Conservation (phyloP, 2,797 vertebrate species). For the Bucorvus abyssinicus region DNA sequence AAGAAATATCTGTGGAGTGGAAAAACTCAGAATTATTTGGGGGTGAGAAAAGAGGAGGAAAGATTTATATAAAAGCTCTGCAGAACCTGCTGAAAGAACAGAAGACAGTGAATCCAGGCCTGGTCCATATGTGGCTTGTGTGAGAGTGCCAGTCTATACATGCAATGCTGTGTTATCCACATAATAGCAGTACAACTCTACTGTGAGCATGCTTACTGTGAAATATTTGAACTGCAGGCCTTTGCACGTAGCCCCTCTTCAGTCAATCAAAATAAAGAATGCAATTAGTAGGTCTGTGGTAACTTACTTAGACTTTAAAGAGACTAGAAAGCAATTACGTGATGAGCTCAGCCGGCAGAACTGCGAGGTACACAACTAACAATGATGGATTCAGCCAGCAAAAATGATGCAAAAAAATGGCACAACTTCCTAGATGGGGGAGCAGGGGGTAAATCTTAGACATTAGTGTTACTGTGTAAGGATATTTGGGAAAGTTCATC, state of each 20-base stretch:
- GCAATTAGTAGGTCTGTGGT: background rate
- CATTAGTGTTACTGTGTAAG: background rate
- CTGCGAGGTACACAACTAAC: background rate
- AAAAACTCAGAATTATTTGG: background rate
- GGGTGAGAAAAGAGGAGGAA: background rate
- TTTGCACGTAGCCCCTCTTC: background rate
- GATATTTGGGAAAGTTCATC: background rate
- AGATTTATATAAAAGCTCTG: background rate
- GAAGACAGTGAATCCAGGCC: background rate
- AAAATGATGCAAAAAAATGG: background rate
- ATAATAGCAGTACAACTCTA: background rate
- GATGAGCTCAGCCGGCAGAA: background rate
- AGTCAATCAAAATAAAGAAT: background rate
- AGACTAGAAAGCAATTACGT: background rate
- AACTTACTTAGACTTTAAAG: background rate
- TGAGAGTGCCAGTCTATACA: background rate
- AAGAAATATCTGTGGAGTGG: conserved; percentile 22
- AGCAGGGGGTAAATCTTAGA: background rate
- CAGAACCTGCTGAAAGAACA: background rate
- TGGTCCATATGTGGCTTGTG: background rate
- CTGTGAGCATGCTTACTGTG: background rate
- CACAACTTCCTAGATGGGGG: background rate
- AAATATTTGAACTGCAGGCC: background rate
- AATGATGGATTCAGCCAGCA: background rate
- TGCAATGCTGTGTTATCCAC: background rate